Evolutionary conservation across 2,888 invertebrate species (phyloP).

Genomic region (Pachydiplax longipennis): DNA sequence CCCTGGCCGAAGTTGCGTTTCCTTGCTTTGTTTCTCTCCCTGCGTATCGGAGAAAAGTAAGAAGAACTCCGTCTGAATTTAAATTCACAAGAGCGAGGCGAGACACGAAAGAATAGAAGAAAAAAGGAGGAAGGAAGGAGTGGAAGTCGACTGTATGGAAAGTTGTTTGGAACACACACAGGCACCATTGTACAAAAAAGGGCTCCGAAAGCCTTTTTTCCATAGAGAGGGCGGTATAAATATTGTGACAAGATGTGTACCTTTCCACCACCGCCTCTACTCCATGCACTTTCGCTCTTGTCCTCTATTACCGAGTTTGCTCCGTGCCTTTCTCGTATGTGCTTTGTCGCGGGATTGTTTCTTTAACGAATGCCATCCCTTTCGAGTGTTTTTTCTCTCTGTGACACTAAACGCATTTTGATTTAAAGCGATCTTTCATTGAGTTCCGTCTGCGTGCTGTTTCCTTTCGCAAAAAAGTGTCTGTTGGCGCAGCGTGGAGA

Average conservation of each 20-base stretch:
- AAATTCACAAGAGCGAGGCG: neutral
- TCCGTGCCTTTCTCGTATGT: neutral
- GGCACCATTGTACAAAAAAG: neutral
- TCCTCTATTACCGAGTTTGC: neutral
- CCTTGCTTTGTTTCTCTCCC: neutral
- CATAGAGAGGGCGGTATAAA: neutral
- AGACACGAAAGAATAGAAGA: neutral
- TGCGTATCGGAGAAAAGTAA: neutral
- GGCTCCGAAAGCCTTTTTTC: neutral
- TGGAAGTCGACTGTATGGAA: neutral
- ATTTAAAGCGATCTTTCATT: no score
- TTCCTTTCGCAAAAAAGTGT: no score
- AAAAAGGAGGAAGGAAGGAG: neutral
- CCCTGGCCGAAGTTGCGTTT: neutral
- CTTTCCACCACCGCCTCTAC: neutral
- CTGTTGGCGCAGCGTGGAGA: no score
- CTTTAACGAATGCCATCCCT: neutral
- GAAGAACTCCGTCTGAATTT: neutral
- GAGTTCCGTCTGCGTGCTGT: no score
- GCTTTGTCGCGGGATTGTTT: neutral
- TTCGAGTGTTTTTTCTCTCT: neutral
- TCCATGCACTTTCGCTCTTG: neutral
- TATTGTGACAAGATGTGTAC: neutral
- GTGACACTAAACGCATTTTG: no score
- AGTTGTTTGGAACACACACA: neutral